phyloP scores from a whole-genome alignment of 2,797 vertebrate genomes.

The Lithobates sylvaticus region DNA sequence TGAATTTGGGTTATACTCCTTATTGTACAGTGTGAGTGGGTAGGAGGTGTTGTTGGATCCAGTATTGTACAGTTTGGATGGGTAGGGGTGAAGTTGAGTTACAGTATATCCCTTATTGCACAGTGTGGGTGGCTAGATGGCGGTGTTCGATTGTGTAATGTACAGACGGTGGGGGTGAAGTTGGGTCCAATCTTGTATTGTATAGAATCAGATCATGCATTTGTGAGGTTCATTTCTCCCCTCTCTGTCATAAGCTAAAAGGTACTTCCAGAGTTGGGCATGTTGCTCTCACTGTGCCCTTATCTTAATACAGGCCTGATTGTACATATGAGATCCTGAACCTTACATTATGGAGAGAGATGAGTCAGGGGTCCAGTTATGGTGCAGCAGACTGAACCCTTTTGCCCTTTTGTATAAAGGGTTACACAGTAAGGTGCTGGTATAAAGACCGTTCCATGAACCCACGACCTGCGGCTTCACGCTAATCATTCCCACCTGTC shows the following conservation, averaged over 20 bases:
- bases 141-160: too few relatives aligned
- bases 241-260: background rate
- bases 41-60: too few relatives aligned
- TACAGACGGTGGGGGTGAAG: background rate
- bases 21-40: too few relatives aligned
- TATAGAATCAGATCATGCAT: background rate
- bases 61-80: too few relatives aligned
- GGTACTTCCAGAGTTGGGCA: too few relatives aligned
- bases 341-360: background rate
- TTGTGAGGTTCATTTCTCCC: too few relatives aligned
- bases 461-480: background rate
- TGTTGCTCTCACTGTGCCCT: too few relatives aligned
- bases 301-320: background rate
- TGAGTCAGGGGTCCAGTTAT: background rate
- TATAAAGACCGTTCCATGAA: slow-evolving; percentile 13
- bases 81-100: too few relatives aligned
- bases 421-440: background rate
- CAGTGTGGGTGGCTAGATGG: too few relatives aligned
- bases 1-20: too few relatives aligned
- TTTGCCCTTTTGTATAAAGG: background rate
- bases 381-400: background rate
- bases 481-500: slow-evolving; percentile 57
- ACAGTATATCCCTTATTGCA: too few relatives aligned
- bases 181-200: background rate
- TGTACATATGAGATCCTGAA: background rate